phyloP scores from a whole-genome alignment of 2,113 vertebrate species.

The Dicrurus megarhynchus region DNA sequence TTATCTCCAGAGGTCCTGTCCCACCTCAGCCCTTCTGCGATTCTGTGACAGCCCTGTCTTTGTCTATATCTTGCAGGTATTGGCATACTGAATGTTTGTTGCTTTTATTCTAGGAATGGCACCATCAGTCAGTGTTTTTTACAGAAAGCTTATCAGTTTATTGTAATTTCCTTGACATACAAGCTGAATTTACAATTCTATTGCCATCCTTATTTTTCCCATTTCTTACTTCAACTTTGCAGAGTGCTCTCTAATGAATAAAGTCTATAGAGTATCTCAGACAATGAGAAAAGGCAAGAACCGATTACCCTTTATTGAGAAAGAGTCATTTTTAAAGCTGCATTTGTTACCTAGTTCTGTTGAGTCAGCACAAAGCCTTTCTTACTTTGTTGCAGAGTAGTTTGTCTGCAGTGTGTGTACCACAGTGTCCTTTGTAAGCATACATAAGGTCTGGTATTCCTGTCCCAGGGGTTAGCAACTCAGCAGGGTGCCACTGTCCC shows the following conservation, averaged over 20 bases:
- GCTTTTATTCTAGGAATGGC: not conserved
- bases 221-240: not conserved
- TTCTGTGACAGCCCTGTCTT: not conserved
- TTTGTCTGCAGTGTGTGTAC: not conserved
- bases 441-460: not conserved
- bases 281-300: not conserved
- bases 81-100: not conserved
- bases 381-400: not conserved
- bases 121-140: not conserved
- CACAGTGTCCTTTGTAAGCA: not conserved
- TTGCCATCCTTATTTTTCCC: not conserved
- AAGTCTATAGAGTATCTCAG: not conserved
- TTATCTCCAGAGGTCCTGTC: not conserved
- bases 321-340: not conserved
- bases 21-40: not conserved
- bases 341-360: not conserved
- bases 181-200: not conserved
- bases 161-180: not conserved
- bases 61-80: not conserved
- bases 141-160: not conserved
- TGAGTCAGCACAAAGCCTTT: not conserved
- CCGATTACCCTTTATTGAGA: not conserved
- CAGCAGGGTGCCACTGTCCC: not conserved
- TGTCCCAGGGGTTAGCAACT: not conserved
- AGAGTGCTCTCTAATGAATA: slow-evolving; percentile 6